These are phyloP conservation scores for Aspidoscelis tigris DNA, from an alignment of 2,113 vertebrate genomes.

Conservation along the genomic window DNA sequence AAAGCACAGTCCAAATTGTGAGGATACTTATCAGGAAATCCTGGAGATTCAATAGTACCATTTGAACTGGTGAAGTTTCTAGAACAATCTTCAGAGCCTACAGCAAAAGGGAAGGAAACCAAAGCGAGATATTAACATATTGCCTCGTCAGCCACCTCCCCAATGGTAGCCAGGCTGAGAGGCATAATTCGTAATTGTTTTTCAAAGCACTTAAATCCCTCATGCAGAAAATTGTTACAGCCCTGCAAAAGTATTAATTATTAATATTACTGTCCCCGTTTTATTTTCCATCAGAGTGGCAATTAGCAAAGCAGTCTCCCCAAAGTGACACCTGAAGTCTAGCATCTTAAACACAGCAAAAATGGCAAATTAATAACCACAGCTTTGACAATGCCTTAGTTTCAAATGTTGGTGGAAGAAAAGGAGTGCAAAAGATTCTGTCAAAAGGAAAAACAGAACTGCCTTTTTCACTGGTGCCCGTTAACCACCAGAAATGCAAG, in stretches of 20 bases:
- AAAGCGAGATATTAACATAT: not conserved
- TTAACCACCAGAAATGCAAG: conserved; percentile 77
- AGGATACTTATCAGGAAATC: conserved; percentile 97
- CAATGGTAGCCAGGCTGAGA: not conserved
- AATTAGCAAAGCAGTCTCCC: conserved; percentile 44
- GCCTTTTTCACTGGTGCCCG: conserved; percentile 72
- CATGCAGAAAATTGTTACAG: conserved; percentile 27
- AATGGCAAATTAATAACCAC: not conserved
- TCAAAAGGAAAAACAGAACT: conserved; percentile 72
- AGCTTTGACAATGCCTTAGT: not conserved
- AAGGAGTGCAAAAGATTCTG: conserved; percentile 17
- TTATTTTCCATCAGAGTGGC: conserved; percentile 55
- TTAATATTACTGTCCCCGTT: conserved; percentile 38
- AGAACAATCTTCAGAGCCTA: conserved; percentile 97
- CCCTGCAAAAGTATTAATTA: conserved; percentile 26
- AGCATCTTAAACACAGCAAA: rapidly evolving
- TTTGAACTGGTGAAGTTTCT: conserved; percentile 91
- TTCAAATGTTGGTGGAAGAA: not conserved
- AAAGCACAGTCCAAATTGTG: conserved; percentile 97
- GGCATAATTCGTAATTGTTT: conserved; percentile 30
- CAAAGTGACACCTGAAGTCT: conserved; percentile 31
- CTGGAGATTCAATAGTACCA: conserved; percentile 93
- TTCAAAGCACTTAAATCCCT: conserved; percentile 33
- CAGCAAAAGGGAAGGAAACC: conserved; percentile 21
- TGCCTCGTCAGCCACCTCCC: not conserved